These are phyloP conservation scores for Hirtodrosophila histrioides DNA, from an alignment of 2,888 invertebrate species.

Conservation along the genomic window DNA sequence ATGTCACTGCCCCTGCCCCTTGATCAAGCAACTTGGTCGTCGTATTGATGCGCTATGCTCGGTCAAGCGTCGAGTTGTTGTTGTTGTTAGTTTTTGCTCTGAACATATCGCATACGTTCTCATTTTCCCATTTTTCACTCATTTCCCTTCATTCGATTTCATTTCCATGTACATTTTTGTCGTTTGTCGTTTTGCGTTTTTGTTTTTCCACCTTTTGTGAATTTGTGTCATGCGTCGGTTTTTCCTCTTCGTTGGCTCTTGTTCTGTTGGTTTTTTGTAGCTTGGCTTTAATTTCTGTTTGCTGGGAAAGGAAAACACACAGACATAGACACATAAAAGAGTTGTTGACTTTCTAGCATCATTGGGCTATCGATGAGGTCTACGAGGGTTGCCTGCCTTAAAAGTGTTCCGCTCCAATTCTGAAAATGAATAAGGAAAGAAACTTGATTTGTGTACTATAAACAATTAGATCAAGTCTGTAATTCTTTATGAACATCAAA, in stretches of 20 bases:
- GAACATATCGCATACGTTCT: slow-evolving; percentile 35
- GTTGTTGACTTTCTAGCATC: slow-evolving; percentile 48
- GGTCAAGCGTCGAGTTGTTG: slow-evolving; percentile 63
- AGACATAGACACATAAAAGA: slow-evolving; percentile 10
- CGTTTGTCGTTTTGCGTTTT: slow-evolving; percentile 36
- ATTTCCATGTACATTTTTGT: slow-evolving; percentile 71
- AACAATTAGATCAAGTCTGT: background rate
- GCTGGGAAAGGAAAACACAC: slow-evolving; percentile 77
- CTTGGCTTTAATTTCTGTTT: slow-evolving; percentile 70
- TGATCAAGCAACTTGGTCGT: slow-evolving; percentile 45
- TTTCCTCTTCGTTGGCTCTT: slow-evolving; percentile 51
- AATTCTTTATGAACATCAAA: no score
- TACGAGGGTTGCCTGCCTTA: slow-evolving; percentile 26
- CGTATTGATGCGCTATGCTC: slow-evolving; percentile 67
- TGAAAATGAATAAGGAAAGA: slow-evolving; percentile 1
- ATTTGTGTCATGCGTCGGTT: slow-evolving; percentile 76
- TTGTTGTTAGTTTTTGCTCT: slow-evolving; percentile 34
- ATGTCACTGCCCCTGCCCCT: background rate
- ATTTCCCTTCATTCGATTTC: slow-evolving; percentile 65
- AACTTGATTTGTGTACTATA: slow-evolving; percentile 9
- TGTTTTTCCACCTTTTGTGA: slow-evolving; percentile 62
- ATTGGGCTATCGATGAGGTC: slow-evolving; percentile 7
- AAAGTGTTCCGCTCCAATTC: slow-evolving; percentile 55
- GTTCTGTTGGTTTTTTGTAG: slow-evolving; percentile 32
- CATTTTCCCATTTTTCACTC: slow-evolving; percentile 44